phyloP scores from a whole-genome alignment of 2,797 vertebrate species.

The Calcarius lapponicus region DNA sequence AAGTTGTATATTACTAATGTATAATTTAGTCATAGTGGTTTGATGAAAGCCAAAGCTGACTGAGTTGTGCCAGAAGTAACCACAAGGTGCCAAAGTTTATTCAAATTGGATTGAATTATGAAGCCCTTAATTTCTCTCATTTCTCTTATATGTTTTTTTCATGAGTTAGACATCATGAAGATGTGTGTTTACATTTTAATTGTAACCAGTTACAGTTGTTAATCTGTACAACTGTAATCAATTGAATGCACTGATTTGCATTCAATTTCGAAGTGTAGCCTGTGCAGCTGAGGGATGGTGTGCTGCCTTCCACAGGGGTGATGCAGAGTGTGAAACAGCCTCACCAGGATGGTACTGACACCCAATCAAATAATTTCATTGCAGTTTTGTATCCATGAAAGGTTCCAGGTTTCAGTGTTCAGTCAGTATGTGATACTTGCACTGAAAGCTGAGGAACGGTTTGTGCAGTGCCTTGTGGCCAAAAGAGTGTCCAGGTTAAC shows the following conservation, averaged over 20 bases:
- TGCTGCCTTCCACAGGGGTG: neutral
- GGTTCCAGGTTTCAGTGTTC: neutral
- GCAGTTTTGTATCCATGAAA: neutral
- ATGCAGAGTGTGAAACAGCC: neutral
- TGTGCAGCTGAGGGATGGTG: neutral
- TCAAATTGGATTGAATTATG: neutral
- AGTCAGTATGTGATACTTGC: neutral
- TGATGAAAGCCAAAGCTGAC: slow-evolving; percentile 1
- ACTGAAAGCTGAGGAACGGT: neutral
- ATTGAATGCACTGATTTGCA: neutral
- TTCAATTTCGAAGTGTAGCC: neutral
- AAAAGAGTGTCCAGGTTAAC: neutral
- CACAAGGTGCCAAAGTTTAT: neutral
- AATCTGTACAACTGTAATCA: neutral
- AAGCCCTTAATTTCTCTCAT: neutral
- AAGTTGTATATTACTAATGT: neutral
- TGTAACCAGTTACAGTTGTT: neutral
- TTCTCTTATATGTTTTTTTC: neutral
- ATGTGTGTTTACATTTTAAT: neutral
- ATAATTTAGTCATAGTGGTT: slow-evolving; percentile 2
- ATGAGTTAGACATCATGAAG: neutral
- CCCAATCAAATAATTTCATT: neutral
- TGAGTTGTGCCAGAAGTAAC: slow-evolving; percentile 2
- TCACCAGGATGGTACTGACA: neutral
- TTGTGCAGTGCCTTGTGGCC: neutral